phyloP scores from a whole-genome alignment of 2,797 vertebrate genomes.

The Clarias platycephalus region DNA sequence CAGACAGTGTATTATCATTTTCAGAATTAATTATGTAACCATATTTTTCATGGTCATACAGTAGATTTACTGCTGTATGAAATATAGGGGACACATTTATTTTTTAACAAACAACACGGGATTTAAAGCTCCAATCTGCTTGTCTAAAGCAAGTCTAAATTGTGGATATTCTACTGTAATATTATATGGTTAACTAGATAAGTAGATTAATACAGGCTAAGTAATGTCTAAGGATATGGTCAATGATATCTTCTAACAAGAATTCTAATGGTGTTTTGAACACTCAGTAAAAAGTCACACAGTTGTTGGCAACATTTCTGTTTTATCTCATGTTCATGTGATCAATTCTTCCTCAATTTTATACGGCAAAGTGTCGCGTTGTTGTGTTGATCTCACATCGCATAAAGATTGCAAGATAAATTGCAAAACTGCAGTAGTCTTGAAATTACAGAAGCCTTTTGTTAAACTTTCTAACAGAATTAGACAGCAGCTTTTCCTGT shows the following conservation, averaged over 20 bases:
- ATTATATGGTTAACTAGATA: neutral
- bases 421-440: neutral
- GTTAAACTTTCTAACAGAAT: neutral
- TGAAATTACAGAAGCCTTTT: neutral
- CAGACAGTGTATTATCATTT: no score
- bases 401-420: neutral
- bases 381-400: neutral
- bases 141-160: neutral
- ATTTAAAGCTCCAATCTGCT: neutral
- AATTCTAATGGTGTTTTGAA: neutral
- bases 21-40: no score
- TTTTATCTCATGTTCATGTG: neutral
- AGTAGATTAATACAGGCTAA: neutral
- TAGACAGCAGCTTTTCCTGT: neutral
- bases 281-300: neutral
- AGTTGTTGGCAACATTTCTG: neutral
- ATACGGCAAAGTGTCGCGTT: neutral
- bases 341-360: neutral
- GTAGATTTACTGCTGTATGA: neutral
- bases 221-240: neutral
- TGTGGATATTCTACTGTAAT: neutral
- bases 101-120: no score
- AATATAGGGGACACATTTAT: neutral
- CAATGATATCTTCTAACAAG: neutral
- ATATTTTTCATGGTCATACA: neutral